A percentile compares a stretch with the other conserved stretches of the same genome.
phyloP scores from a whole-genome alignment of 2,797 vertebrate species.

The Oreortyx pictus region DNA sequence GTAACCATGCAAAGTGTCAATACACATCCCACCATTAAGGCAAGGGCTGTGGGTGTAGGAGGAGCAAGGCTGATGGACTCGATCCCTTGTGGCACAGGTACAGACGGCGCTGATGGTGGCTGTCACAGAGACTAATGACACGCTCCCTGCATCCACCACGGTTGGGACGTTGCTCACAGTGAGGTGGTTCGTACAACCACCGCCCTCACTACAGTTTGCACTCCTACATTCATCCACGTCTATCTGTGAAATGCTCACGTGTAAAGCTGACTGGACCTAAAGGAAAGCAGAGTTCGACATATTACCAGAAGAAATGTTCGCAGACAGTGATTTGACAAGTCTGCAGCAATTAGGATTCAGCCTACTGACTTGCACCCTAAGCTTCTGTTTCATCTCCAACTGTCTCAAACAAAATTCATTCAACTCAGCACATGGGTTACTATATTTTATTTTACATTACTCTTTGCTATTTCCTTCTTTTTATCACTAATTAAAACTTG shows the following conservation, averaged over 20 bases:
- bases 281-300: slow-evolving; percentile 9
- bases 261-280: slow-evolving; percentile 88
- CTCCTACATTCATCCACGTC: slow-evolving; percentile 84
- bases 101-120: slow-evolving; percentile 79
- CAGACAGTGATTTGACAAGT: not conserved
- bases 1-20: slow-evolving; percentile 87
- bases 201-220: slow-evolving; percentile 77
- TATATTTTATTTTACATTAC: not conserved
- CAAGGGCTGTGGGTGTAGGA: slow-evolving; percentile 86
- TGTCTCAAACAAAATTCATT: not conserved
- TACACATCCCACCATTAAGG: slow-evolving; percentile 86
- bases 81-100: slow-evolving; percentile 80
- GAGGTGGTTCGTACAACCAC: slow-evolving; percentile 76
- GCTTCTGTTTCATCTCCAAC: not conserved
- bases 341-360: not conserved
- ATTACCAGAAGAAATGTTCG: not conserved
- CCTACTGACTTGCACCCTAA: not conserved
- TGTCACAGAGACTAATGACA: slow-evolving; percentile 84
- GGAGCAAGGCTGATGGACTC: slow-evolving; percentile 82
- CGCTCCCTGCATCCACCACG: slow-evolving; percentile 81
- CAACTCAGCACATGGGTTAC: not conserved
- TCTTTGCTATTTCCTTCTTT: not conserved
- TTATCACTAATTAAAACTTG: not conserved
- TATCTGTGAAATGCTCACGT: slow-evolving; percentile 82
- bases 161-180: slow-evolving; percentile 80